Base-by-base conservation (phyloP, 2,797 vertebrate genomes). In the Neoniphon sammara region DNA sequence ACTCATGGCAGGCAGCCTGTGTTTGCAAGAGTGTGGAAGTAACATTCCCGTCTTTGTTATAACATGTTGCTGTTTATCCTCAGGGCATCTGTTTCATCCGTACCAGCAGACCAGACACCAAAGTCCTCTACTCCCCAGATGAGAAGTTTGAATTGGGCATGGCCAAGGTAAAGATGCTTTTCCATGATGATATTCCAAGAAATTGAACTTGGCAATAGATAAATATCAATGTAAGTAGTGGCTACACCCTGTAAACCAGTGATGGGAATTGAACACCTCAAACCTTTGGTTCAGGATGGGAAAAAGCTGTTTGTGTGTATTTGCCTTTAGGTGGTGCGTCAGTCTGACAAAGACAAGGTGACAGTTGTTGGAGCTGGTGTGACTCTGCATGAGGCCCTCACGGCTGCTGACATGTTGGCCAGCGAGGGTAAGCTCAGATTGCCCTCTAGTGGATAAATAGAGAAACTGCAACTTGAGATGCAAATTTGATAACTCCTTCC, bases 71-170 rank as follows among this genome's bases (percentile, higher is more conserved):
- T 56, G 5, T 59, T 9, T 66, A 0, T 81, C 80, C 39, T 75
- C 78, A 97, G 96, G 96, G 96, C 17, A 92, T 97, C 66, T 96
- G 96, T 91, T 98, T 96, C 84, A 96, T 98, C 69, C 92, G 95
- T 7, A 96, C 95, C 73, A 97, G 94, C 69, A 91, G 94, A 31
- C 95, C 96, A 39, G 96, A 96, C 0, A 95, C 91, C 4, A 61
- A 88, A 0, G 87, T 96, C 30, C 6, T 97, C 76, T 97, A 97
- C 36, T 66, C 89, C 18, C 84, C 93, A 30, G 91, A 93, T 9
- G 96, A 97, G 88, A 94, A 87, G 80, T 95, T 97, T 91, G 90
- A 91, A 87, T 68, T 96, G 18, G 96, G 96, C 4, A 68, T 91
- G 42, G 97, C 96, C 56, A 97, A 97, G 94, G 96, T 97, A 81